Evolutionary conservation across 1,140 invertebrate genomes (phyloP), one percentile per base, ranked within the genome.

Genomic region (Drosophila suzukii): DNA sequence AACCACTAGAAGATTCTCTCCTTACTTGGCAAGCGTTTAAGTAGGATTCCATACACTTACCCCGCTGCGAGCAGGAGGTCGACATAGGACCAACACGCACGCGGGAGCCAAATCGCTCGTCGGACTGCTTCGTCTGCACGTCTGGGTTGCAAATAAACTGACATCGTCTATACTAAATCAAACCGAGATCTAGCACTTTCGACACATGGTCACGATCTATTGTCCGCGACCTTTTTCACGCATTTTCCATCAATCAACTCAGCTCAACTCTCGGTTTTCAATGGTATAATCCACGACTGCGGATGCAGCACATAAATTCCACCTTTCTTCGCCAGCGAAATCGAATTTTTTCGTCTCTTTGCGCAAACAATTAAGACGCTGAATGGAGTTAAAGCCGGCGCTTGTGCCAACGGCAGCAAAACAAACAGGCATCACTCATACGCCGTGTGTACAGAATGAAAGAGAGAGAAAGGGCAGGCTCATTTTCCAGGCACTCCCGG

Each of bases 341-440:
- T 72, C 66, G 53, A 72, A 41, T 71, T 50, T 56, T 39, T 39
- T 67, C n/a, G 51, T 34, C 60, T 63, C 43, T 47, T 70, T 57
- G 44, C n/a, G 34, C 20, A 72, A 58, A 72, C 65, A 72, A 72
- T 72, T 58, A 72, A 71, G 65, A 41, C 43, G 20, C 65, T 24
- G 17, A 17, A 51, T 51, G 49, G 49, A 4, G 27, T 51, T 51
- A 15, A 34, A 51, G 49, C 49, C 15, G 50, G 34, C 43, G 67
- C 50, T 34, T 49, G 39, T 32, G 58, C 38, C 36, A 13, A 47
- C 49, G 7, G 6, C 2, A 27, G 61, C 49, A 70, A 77, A n/a
- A 75, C 60, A 68, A 71, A 70, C 65, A 36, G 39, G 7, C 77
- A 85, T 85, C 82, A 65, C 74, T 81, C 82, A 85, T 85, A 85